phyloP scores from a whole-genome alignment of 1,140 invertebrate genomes.

The Oryctes rhinoceros region DNA sequence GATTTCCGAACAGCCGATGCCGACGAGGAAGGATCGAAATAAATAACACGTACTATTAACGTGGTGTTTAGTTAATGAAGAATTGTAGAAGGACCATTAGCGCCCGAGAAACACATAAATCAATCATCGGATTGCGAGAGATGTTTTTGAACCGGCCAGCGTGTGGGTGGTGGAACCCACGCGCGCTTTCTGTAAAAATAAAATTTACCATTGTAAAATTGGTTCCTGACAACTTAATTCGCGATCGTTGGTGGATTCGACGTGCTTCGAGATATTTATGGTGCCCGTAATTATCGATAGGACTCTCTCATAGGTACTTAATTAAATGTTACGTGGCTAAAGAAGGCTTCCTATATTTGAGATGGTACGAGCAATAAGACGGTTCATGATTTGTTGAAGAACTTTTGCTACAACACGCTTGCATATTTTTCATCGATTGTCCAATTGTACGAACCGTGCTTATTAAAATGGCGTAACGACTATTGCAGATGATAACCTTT shows the following conservation, averaged over 20 bases:
- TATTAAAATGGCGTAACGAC: too few species aligned
- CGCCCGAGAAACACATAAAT: slow-evolving; percentile 5
- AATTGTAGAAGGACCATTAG: background rate
- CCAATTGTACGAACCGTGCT: too few species aligned
- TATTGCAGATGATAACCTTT: too few species aligned
- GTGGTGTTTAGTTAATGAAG: background rate
- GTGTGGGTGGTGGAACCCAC: background rate
- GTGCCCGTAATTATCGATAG: too few species aligned
- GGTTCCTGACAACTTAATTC: background rate
- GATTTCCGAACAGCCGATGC: background rate
- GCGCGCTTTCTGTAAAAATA: background rate
- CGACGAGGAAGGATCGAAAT: background rate
- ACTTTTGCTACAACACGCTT: too few species aligned
- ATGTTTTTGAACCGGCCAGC: background rate
- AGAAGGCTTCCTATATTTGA: too few species aligned
- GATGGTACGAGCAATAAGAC: too few species aligned
- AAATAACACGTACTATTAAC: background rate
- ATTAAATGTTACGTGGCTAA: too few species aligned
- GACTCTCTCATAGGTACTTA: too few species aligned
- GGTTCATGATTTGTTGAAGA: too few species aligned
- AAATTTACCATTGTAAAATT: slow-evolving; percentile 13
- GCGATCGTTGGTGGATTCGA: background rate
- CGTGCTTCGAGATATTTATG: background rate
- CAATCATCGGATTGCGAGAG: background rate
- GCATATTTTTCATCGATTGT: too few species aligned